A percentile compares a stretch with the other conserved stretches of the same genome.
Evolutionary conservation across 2,797 vertebrate genomes (phyloP).

Genomic region (Morus bassanus): DNA sequence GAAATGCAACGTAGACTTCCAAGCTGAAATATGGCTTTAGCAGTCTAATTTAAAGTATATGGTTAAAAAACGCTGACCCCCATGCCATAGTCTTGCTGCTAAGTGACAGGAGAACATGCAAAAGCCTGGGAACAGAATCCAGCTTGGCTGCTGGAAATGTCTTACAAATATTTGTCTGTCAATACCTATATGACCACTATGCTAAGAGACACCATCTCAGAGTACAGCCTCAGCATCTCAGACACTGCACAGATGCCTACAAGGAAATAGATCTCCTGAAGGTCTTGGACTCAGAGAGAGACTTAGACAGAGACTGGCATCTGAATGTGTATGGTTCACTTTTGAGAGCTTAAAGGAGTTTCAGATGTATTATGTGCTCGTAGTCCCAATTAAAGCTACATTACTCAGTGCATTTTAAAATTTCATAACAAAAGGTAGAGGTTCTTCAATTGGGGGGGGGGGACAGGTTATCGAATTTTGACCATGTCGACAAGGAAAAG

Average conservation of each 20-base stretch:
- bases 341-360: not conserved
- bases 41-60: not conserved
- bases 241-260: not conserved
- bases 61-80: not conserved
- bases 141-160: not conserved
- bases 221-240: not conserved
- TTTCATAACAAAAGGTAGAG: not conserved
- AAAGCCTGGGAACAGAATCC: not conserved
- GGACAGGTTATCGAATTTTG: not conserved
- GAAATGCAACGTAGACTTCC: not conserved
- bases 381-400: not conserved
- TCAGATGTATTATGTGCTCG: not conserved
- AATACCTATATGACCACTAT: not conserved
- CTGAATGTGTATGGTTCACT: fast-evolving
- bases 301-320: not conserved
- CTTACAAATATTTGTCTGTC: not conserved
- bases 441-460: not conserved
- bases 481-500: not conserved
- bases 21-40: not conserved
- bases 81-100: not conserved
- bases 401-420: not conserved
- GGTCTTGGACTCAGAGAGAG: not conserved
- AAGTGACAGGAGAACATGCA: not conserved
- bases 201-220: not conserved
- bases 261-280: not conserved